Evolutionary conservation across 2,113 vertebrate genomes (phyloP).

Genomic region (Psittacara wagleri): DNA sequence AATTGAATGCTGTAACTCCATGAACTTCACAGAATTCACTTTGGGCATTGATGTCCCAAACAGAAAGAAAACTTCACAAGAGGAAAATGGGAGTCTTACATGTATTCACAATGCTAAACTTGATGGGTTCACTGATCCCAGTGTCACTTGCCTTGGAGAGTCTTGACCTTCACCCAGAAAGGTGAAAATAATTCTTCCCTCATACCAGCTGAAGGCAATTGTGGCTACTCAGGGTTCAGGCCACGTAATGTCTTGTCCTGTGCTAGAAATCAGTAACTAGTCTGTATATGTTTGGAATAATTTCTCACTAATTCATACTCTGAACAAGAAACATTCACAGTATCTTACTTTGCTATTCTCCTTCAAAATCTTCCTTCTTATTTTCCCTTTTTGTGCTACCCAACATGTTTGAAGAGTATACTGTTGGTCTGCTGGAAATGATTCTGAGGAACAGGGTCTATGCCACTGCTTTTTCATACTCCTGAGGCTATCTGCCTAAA

Average conservation of each 20-base stretch:
- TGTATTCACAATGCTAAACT: neutral
- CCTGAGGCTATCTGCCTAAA: neutral
- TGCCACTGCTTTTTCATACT: neutral
- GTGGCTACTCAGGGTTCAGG: neutral
- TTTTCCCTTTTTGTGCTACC: neutral
- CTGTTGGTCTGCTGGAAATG: neutral
- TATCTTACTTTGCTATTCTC: neutral
- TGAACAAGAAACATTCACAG: neutral
- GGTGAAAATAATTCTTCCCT: neutral
- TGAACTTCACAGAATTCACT: neutral
- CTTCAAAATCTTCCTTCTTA: neutral
- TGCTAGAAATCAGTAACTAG: neutral
- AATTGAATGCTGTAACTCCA: neutral
- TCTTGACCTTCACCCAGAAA: neutral
- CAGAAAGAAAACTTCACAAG: neutral
- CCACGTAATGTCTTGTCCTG: neutral
- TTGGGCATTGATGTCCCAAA: neutral
- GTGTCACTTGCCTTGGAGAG: neutral
- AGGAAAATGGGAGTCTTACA: neutral
- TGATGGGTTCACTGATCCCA: neutral
- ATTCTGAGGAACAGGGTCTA: neutral
- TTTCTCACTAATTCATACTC: neutral
- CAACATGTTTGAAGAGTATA: neutral
- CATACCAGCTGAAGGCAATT: neutral
- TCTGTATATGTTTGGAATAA: rapidly evolving